Conservation (phyloP, 1,140 invertebrate species). For the Dreissena polymorpha region DNA sequence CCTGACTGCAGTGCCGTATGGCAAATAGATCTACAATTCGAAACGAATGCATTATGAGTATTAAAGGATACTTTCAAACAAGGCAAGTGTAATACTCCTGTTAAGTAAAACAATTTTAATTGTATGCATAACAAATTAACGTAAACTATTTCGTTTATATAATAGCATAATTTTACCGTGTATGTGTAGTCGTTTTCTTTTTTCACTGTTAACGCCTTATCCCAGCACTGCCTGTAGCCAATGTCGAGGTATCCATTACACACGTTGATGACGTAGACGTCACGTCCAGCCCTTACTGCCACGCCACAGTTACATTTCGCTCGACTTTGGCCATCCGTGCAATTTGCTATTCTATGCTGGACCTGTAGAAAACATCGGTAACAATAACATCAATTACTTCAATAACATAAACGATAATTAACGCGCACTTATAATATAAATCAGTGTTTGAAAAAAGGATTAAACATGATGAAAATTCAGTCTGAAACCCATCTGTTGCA, state of each 20-base stretch:
- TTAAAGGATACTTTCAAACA: too few relatives aligned
- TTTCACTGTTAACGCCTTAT: conserved; percentile 5
- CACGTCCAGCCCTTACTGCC: conserved; percentile 18
- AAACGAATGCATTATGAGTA: background rate
- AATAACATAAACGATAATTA: too few relatives aligned
- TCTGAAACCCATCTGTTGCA: too few relatives aligned
- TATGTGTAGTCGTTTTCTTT: conserved; percentile 27
- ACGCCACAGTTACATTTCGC: conserved; percentile 43
- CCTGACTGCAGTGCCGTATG: conserved; percentile 26
- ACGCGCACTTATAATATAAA: too few relatives aligned
- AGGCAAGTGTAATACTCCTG: too few relatives aligned
- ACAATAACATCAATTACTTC: too few relatives aligned
- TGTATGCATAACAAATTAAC: too few relatives aligned
- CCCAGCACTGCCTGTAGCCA: conserved; percentile 26
- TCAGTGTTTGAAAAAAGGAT: background rate
- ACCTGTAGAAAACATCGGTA: background rate
- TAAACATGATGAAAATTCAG: conserved; percentile 10
- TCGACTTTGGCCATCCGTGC: background rate
- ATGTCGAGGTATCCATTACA: conserved; percentile 24
- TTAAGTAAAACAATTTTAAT: too few relatives aligned
- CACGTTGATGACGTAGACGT: conserved; percentile 27
- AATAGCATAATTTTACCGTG: background rate
- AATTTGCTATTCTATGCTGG: conserved; percentile 24
- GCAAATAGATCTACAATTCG: conserved; percentile 35
- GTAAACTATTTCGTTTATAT: too few relatives aligned